A percentile compares a stretch with the other conserved stretches of the same genome.
Conservation (phyloP, 1,140 invertebrate genomes). For the Ylistrum balloti region DNA sequence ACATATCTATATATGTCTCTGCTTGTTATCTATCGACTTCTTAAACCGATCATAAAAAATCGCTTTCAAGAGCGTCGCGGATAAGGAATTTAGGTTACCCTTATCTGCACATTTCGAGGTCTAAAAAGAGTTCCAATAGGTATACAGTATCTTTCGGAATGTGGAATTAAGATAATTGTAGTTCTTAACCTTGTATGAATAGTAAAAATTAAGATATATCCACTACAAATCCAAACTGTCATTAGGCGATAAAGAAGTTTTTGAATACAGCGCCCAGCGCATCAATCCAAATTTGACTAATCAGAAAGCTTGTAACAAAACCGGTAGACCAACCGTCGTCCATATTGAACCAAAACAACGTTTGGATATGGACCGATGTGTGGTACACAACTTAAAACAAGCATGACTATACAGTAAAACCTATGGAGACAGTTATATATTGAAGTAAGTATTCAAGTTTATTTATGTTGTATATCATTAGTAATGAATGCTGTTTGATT, state of each 20-base stretch:
- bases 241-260: neutral
- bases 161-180: too few relatives aligned
- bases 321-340: conserved; percentile 21
- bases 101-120: too few relatives aligned
- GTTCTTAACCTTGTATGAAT: too few relatives aligned
- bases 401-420: neutral
- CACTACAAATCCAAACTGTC: too few relatives aligned
- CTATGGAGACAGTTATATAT: neutral
- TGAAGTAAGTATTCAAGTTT: neutral
- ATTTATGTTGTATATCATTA: neutral
- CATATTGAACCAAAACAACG: conserved; percentile 39
- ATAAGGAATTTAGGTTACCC: too few relatives aligned
- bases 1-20: too few relatives aligned
- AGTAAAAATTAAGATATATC: too few relatives aligned
- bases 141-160: too few relatives aligned
- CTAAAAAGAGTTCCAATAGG: too few relatives aligned
- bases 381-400: neutral
- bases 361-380: neutral
- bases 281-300: neutral
- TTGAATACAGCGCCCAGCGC: neutral
- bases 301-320: neutral
- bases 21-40: too few relatives aligned
- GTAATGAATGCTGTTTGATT: neutral
- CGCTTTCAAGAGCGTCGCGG: too few relatives aligned
- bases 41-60: too few relatives aligned